Evolutionary conservation across 2,797 vertebrate species (phyloP), one percentile per base, ranked within the genome.

Genomic region (Loriculus beryllinus): DNA sequence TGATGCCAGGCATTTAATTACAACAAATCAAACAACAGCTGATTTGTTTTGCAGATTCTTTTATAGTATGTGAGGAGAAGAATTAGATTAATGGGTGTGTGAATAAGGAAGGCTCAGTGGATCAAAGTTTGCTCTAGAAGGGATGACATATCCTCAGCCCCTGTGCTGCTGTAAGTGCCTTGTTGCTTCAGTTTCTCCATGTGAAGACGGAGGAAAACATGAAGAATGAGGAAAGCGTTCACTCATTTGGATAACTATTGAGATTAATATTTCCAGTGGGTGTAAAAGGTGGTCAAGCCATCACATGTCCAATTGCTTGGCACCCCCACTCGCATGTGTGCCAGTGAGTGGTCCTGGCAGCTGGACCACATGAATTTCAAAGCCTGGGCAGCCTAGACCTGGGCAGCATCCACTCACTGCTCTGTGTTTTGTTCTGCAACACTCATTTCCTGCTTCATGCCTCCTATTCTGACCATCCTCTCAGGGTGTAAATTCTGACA

Each of bases 1-100:
- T 77, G 16, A 43, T 85, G 72, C 48, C 39, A 83, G 40, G 42
- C 20, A 57, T 86, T 83, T 78, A 42, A 86, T 60, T 80, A 74
- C 14, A 64, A 23, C 39, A 72, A 77, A 82, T 47, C 17, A 77
- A 83, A 29, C 25, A 87, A 37, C 33, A 77, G 28, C 37, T 79
- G 37, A 51, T 25, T 56, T 65, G n/a, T 83, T 74, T 35, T 67
- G 47, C 21, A 48, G 23, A 56, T 95, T 5, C 37, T 84, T 49
- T 40, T 76, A 76, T 29, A 31, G 33, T 42, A 43, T 33, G 23
- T n/a, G 59, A 21, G 10, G 59, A n/a, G 69, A 88, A 59, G 6
- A 92, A 54, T 70, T 56, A 74, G 12, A 67, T 69, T 42, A 72
- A 76, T 1, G 7, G 4, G 5, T n/a, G 14, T 14, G 15, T 75